These are phyloP conservation scores for Palythoa grandis DNA, from an alignment of 92 coral and sea anemone species.

Conservation along the genomic window DNA sequence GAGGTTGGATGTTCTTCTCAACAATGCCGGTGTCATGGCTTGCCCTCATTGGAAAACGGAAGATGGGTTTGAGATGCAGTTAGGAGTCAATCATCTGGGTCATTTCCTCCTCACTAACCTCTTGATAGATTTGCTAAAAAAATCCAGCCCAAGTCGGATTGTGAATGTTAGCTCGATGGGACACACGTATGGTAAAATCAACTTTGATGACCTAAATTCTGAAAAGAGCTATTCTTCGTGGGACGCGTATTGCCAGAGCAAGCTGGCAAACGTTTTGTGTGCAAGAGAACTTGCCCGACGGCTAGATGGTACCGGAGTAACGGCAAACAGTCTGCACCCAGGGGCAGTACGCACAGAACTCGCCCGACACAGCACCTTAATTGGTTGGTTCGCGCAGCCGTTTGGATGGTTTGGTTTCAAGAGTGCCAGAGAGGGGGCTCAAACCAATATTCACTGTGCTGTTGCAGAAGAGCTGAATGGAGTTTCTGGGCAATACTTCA, in stretches of 20 bases:
- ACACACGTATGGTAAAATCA: conserved; percentile 59
- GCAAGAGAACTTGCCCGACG: conserved; percentile 81
- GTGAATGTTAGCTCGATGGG: conserved; percentile 68
- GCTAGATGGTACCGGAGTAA: conserved; percentile 78
- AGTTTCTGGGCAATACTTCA: background rate
- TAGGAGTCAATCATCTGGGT: conserved; percentile 77
- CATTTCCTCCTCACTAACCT: conserved; percentile 86
- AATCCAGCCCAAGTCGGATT: conserved; percentile 77
- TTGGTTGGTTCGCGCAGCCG: background rate
- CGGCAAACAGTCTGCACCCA: conserved; percentile 82
- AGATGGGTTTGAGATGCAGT: conserved; percentile 64
- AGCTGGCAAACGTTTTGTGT: conserved; percentile 83
- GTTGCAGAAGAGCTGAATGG: conserved; percentile 20
- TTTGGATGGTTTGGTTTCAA: background rate
- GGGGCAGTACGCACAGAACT: conserved; percentile 68
- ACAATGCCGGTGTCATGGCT: conserved; percentile 89
- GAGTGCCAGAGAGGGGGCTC: background rate
- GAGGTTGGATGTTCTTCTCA: conserved; percentile 80
- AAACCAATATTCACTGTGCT: conserved; percentile 14
- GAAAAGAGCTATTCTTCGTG: conserved; percentile 67
- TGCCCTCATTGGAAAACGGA: conserved; percentile 66
- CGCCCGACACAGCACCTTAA: conserved; percentile 45
- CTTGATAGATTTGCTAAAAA: conserved; percentile 71
- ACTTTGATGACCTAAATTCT: conserved; percentile 68
- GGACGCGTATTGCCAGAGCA: conserved; percentile 76